Percentiles rank a stretch among this genome's conserved stretches.
Evolutionary conservation across 2,113 vertebrate species (phyloP).

Genomic region (Vireo altiloquus): DNA sequence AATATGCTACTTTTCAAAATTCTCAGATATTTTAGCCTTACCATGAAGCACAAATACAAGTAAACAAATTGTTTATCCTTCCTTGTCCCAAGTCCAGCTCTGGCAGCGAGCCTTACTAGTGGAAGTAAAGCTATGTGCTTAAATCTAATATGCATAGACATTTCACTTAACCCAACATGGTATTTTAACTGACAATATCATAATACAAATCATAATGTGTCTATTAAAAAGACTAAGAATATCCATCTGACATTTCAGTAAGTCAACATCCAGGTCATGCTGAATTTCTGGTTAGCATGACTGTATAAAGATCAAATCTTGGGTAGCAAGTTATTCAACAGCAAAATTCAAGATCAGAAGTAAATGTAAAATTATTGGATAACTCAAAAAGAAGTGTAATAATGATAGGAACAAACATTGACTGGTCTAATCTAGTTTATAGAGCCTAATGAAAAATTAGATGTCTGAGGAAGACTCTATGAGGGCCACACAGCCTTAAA

Average conservation of each 20-base stretch:
- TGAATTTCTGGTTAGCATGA: neutral
- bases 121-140: neutral
- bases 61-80: neutral
- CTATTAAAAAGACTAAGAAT: neutral
- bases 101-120: neutral
- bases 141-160: neutral
- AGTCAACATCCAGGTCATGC: neutral
- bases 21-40: neutral
- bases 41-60: neutral
- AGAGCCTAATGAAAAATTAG: neutral
- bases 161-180: neutral
- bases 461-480: neutral
- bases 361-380: neutral
- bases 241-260: neutral
- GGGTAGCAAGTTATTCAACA: neutral
- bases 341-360: neutral
- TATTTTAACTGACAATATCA: neutral
- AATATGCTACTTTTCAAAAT: neutral
- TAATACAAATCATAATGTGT: neutral
- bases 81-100: neutral
- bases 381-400: neutral
- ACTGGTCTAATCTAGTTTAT: neutral
- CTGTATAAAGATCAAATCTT: neutral
- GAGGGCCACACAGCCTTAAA: neutral
- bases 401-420: neutral